Evolutionary conservation across 2,888 invertebrate genomes (phyloP).

Genomic region (Phlogophora meticulosa): DNA sequence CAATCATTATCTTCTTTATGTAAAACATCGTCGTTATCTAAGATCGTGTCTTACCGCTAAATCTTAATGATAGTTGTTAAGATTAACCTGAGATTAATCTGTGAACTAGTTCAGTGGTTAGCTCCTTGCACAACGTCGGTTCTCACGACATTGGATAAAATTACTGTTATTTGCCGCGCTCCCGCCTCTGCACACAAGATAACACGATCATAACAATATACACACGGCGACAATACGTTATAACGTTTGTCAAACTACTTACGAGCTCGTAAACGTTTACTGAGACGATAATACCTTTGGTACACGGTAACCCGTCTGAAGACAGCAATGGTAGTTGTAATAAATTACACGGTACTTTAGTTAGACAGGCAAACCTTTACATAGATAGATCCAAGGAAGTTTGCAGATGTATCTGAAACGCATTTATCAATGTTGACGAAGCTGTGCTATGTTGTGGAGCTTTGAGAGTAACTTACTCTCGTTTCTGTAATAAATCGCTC

Average conservation of each 20-base stretch:
- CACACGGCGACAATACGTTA: slow-evolving; percentile 56
- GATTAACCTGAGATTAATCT: slow-evolving; percentile 83
- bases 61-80: slow-evolving; percentile 83
- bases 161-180: slow-evolving; percentile 82
- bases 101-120: slow-evolving; percentile 85
- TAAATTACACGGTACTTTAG: slow-evolving; percentile 38
- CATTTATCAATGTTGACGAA: slow-evolving; percentile 44
- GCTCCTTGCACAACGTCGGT: slow-evolving; percentile 82
- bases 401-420: slow-evolving; percentile 30
- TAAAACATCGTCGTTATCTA: slow-evolving; percentile 69
- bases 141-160: slow-evolving; percentile 90
- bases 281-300: slow-evolving; percentile 42
- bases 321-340: slow-evolving; percentile 35
- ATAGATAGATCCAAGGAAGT: slow-evolving; percentile 39
- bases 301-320: slow-evolving; percentile 50
- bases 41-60: slow-evolving; percentile 78
- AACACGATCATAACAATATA: slow-evolving; percentile 73
- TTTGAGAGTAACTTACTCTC: slow-evolving; percentile 23
- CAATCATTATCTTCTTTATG: slow-evolving; percentile 42
- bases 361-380: slow-evolving; percentile 31
- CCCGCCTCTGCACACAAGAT: slow-evolving; percentile 61
- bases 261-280: slow-evolving; percentile 56
- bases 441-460: slow-evolving; percentile 1
- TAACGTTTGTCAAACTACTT: slow-evolving; percentile 62
- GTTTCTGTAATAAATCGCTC: slow-evolving; percentile 24